Base-by-base conservation (phyloP, 2,888 invertebrate species). In the Xestia sexstrigata region DNA sequence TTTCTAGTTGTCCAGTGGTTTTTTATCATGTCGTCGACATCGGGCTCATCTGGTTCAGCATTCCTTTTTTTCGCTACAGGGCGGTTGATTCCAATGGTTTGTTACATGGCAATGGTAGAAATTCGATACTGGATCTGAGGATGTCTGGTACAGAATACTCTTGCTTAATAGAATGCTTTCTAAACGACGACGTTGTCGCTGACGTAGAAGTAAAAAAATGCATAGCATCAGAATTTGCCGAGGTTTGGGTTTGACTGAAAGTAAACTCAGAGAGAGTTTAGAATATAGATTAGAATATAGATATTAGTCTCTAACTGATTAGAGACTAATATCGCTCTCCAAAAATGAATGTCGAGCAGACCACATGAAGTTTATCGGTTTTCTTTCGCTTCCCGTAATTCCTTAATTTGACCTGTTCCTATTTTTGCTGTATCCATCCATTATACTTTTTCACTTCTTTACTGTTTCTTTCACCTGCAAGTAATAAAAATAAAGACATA, bases 401-500 rank as follows among this genome's bases (percentile, higher is more conserved):
- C 68, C 15, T 23, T n/a, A n/a, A n/a, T n/a, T 49, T 23, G 23
- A 49, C 15, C 9, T 68, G 30, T 49, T 68, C 49, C 49, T 68
- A 17, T n/a, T 30, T 17, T 70, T 45, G 13, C n/a, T n/a, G 55
- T 55, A 13, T 55, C n/a, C 55, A 55, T 55, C 13, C n/a, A 9
- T 49, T 35, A 69, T 39, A 39, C 35, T 52, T 52, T 52, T 66
- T 2, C 49, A 69, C 7, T 52, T 49, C 35, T 30, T 8, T 17
- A 39, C 17, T 39, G 45, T 47, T 45, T 67, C n/a, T 47, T 45
- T 47, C n/a, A 69, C 35, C 69, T 39, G 69, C n/a, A 69, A 69
- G 35, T 69, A 39, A 52, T 69, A 69, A 52, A 49, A 69, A 69
- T 69, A 69, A 55, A 26, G 55, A 39, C 35, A 55, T 69, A 69